Percentiles rank a stretch among this genome's conserved stretches.
These are phyloP conservation scores for Apis florea DNA, from an alignment of 1,140 invertebrate species.

Conservation along the genomic window DNA sequence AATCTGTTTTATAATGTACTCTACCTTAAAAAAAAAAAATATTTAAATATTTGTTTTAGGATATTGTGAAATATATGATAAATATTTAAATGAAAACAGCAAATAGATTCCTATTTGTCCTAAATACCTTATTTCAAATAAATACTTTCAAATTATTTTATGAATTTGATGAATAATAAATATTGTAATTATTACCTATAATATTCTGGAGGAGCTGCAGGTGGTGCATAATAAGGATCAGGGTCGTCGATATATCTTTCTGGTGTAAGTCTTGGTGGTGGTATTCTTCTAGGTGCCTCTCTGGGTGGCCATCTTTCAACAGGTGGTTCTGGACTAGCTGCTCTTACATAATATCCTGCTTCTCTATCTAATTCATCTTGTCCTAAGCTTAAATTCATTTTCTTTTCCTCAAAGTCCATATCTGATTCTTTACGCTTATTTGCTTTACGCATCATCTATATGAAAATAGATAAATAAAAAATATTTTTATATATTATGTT, in stretches of 20 bases:
- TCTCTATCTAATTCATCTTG: constrained; percentile 95
- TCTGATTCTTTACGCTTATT: constrained; percentile 96
- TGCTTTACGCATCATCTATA: constrained; percentile 91
- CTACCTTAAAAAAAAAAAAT: constrained; percentile 58
- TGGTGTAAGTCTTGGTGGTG: constrained; percentile 74
- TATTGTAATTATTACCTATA: constrained; percentile 68
- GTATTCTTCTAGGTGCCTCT: constrained; percentile 66
- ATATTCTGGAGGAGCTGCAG: constrained; percentile 72
- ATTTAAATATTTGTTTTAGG: neutral
- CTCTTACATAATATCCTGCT: constrained; percentile 88
- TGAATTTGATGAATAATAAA: neutral
- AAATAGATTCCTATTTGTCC: no score
- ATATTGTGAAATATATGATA: neutral
- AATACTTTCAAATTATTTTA: neutral
- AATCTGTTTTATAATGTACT: constrained; percentile 76
- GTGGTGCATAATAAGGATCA: constrained; percentile 74
- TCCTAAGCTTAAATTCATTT: constrained; percentile 92
- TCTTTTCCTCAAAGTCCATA: constrained; percentile 98
- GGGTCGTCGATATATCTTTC: constrained; percentile 76
- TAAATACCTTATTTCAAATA: neutral
- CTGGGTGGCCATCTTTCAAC: constrained; percentile 75
- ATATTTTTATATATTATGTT: neutral
- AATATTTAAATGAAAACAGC: neutral
- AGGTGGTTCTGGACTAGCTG: constrained; percentile 80
- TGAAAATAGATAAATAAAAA: neutral